A percentile compares a stretch with the other conserved stretches of the same genome.
Conservation (phyloP, 2,888 invertebrate genomes). For the Acrocyrtus sp. region DNA sequence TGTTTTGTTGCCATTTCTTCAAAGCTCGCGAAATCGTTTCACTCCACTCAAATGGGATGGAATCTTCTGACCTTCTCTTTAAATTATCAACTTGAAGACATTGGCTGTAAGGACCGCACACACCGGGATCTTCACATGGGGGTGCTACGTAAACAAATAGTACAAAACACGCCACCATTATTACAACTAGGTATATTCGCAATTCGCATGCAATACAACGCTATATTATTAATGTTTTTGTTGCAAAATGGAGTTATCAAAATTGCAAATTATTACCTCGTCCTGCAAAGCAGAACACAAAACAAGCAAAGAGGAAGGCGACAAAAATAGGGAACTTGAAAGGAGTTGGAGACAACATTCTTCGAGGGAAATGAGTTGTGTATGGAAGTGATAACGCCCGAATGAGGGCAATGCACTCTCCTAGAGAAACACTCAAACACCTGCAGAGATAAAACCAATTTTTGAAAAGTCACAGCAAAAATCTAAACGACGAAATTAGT, state of each 20-base stretch:
- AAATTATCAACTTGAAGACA: slow-evolving; percentile 63
- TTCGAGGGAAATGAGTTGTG: too few relatives aligned
- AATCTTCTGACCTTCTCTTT: slow-evolving; percentile 61
- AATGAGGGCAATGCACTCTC: slow-evolving; percentile 45
- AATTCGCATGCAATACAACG: too few relatives aligned
- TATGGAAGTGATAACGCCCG: too few relatives aligned
- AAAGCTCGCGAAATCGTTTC: slow-evolving; percentile 53
- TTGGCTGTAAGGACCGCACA: slow-evolving; percentile 62
- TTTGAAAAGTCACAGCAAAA: too few relatives aligned
- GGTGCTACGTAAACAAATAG: slow-evolving; percentile 49
- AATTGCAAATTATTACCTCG: slow-evolving; percentile 28
- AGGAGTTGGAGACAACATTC: slow-evolving; percentile 22
- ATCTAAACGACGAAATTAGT: too few relatives aligned
- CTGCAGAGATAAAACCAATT: too few relatives aligned
- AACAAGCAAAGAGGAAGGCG: slow-evolving; percentile 9
- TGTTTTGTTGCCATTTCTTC: slow-evolving; percentile 54
- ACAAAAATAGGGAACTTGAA: slow-evolving; percentile 33
- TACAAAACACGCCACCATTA: too few relatives aligned
- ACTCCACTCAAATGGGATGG: slow-evolving; percentile 48
- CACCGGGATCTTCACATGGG: slow-evolving; percentile 63
- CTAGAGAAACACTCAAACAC: too few relatives aligned
- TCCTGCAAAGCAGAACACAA: slow-evolving; percentile 34
- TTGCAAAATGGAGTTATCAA: not conserved
- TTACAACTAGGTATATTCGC: too few relatives aligned
- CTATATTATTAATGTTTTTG: not conserved